A percentile compares a stretch with the other conserved stretches of the same genome.
phyloP scores from a whole-genome alignment of 2,113 vertebrate species.

The Pampusana beccarii region DNA sequence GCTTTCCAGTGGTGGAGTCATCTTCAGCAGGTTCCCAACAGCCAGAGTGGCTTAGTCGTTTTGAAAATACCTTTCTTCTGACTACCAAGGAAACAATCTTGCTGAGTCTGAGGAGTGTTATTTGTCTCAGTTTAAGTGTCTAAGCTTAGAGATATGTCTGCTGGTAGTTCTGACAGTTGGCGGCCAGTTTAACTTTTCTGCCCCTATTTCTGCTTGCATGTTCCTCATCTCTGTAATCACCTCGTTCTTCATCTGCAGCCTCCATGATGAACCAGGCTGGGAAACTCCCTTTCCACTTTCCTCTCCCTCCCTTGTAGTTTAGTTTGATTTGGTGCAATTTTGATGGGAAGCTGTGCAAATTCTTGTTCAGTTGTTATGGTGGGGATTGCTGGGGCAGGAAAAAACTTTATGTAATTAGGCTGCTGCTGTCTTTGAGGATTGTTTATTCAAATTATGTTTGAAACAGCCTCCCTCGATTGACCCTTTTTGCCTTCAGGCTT shows the following conservation, averaged over 20 bases:
- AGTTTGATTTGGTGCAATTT: neutral
- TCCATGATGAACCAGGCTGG: neutral
- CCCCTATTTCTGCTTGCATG: rapidly evolving
- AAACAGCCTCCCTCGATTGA: neutral
- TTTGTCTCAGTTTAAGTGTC: neutral
- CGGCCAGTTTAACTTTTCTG: neutral
- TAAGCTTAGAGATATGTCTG: neutral
- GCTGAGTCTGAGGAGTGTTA: neutral
- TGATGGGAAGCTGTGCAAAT: neutral
- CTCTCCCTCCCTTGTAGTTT: neutral
- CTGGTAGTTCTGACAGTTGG: neutral
- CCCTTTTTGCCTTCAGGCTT: neutral
- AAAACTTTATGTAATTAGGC: neutral
- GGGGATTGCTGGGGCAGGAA: neutral
- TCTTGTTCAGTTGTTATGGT: neutral
- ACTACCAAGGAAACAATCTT: neutral
- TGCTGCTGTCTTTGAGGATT: neutral
- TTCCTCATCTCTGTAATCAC: neutral
- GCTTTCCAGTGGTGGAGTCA: neutral
- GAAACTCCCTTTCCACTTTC: neutral
- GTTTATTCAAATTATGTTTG: neutral
- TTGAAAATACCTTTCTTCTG: neutral
- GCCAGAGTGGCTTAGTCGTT: neutral
- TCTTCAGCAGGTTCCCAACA: neutral
- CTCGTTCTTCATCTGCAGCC: neutral